Percentiles rank a stretch among this genome's conserved stretches.
Conservation (phyloP, 2,113 vertebrate species). For the Lipotes vexillifer region DNA sequence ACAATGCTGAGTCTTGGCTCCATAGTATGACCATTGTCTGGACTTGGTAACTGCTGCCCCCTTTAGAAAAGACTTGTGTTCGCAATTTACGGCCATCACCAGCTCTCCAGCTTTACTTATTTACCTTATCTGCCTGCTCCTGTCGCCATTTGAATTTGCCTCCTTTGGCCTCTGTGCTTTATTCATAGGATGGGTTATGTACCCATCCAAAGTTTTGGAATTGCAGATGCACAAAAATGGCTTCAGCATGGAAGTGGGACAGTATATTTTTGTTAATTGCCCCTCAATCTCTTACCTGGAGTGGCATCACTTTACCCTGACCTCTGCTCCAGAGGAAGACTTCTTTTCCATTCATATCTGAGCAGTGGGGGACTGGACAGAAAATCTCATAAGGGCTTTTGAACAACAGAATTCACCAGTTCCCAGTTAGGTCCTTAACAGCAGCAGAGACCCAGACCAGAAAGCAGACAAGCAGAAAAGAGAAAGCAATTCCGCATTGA, state of each 20-base stretch:
- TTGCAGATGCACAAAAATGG: slow-evolving; percentile 90
- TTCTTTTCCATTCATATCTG: slow-evolving; percentile 92
- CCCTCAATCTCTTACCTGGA: slow-evolving; percentile 87
- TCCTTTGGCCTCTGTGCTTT: background rate
- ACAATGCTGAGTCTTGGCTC: background rate
- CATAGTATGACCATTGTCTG: background rate
- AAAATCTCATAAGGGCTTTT: slow-evolving; percentile 83
- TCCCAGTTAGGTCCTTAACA: slow-evolving; percentile 82
- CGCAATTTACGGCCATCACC: background rate
- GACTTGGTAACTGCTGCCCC: background rate
- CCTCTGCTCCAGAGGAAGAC: slow-evolving; percentile 91
- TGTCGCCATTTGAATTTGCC: background rate
- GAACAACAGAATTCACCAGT: slow-evolving; percentile 68
- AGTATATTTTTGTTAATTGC: slow-evolving; percentile 94
- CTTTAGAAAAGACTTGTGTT: background rate
- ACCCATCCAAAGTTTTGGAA: slow-evolving; percentile 92
- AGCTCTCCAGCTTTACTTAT: background rate
- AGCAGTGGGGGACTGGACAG: slow-evolving; percentile 90
- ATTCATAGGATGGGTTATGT: slow-evolving; percentile 84
- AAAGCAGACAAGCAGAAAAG: background rate
- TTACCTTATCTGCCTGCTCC: background rate
- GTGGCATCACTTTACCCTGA: slow-evolving; percentile 97
- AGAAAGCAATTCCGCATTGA: background rate
- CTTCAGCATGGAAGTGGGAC: slow-evolving; percentile 93
- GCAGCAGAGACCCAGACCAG: background rate